Evolutionary conservation across 2,888 invertebrate genomes (phyloP), one percentile per base, ranked within the genome.

Genomic region (Lepas anatifera): DNA sequence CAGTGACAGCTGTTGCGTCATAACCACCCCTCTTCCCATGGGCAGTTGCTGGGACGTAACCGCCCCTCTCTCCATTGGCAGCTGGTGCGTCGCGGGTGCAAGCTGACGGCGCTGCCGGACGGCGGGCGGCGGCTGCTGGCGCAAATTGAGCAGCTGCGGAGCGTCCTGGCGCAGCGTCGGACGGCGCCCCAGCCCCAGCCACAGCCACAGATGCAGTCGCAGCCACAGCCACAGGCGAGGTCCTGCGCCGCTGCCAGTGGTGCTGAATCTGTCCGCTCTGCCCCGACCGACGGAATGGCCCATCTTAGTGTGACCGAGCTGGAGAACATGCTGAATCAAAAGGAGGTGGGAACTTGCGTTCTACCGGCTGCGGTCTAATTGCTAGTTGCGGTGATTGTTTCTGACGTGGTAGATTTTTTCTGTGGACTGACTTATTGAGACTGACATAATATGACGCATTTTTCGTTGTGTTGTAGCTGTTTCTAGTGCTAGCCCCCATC

Each of bases 301-400:
- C 11, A 10, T 4, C 41, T 13, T 16, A 13, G 11, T 41, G 41
- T 41, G 11, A 16, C 10, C 41, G 41, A 41, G 41, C 41, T 41
- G 41, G 16, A 16, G 77, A 80, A 87, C 87, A 81, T 85, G 88
- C 80, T 94, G 94, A 68, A 92, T 93, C 70, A 94, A 93, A 82
- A 94, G 93, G 79, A 92, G 94, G 92, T 94, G 94, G 78, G 95
- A 88, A 77, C 92, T 90, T 1, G 89, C 87, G 35, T 16, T 16
- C 95, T 89, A 52, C 89, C 88, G 84, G 88, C 87, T 76, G 89
- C 87, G 75, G 87, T 86, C 77, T 91, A 89, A 74, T 84, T 84
- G 39, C 95, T 87, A 72, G 85, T 85, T 67, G 95, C 82, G 79
- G 88, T 87, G 35, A 75, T 76, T 82, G 7, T 39, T 39, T 7